A percentile compares a stretch with the other conserved stretches of the same genome.
Evolutionary conservation across 2,113 vertebrate species (phyloP).

Genomic region (Notarius lentiginosus): DNA sequence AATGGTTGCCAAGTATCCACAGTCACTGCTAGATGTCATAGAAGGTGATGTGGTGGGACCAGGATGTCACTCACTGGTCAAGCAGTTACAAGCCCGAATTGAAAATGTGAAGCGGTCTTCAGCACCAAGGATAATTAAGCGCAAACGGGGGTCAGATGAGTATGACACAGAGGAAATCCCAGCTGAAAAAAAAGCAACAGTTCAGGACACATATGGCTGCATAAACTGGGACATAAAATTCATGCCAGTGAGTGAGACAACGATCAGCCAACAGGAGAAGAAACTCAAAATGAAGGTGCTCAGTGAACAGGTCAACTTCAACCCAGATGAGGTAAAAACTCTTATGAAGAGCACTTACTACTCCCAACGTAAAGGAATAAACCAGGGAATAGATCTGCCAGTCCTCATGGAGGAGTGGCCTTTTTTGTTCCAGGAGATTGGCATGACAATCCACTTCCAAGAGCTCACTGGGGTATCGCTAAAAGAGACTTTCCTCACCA

Average conservation of each 20-base stretch:
- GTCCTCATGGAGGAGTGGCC: slow-evolving; percentile 27
- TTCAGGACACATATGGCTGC: slow-evolving; percentile 37
- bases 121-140: not conserved
- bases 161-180: not conserved
- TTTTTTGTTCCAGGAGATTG: slow-evolving; percentile 34
- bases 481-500: slow-evolving; percentile 43
- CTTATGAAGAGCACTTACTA: slow-evolving; percentile 12
- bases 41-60: too few species aligned
- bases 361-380: slow-evolving; percentile 18
- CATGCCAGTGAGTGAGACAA: slow-evolving; percentile 44
- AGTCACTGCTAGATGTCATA: too few species aligned
- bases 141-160: slow-evolving; percentile 30
- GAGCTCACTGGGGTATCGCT: slow-evolving; percentile 33
- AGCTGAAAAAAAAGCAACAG: slow-evolving; percentile 25
- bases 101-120: too few species aligned
- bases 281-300: slow-evolving; percentile 31
- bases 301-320: slow-evolving; percentile 17
- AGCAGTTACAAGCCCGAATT: too few species aligned
- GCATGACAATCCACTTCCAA: not conserved
- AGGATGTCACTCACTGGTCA: too few species aligned
- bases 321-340: slow-evolving; percentile 11
- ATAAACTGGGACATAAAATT: slow-evolving; percentile 45
- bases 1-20: too few species aligned
- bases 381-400: not conserved
- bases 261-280: slow-evolving; percentile 44